A percentile compares a stretch with the other conserved stretches of the same genome.
phyloP scores from a whole-genome alignment of 2,797 vertebrate genomes.

The Enteromius paludinosus region DNA sequence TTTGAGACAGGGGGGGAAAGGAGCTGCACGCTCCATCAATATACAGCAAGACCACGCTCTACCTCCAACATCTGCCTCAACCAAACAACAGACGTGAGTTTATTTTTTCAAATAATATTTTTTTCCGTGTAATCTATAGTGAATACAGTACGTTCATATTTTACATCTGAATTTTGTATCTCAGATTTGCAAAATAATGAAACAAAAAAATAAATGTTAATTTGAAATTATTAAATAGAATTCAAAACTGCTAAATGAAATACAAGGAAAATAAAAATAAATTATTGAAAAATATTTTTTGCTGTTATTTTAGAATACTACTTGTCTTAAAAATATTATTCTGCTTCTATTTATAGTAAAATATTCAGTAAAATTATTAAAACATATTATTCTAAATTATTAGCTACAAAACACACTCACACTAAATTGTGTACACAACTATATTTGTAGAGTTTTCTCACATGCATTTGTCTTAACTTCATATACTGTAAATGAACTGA shows the following conservation, averaged over 20 bases:
- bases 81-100: slow-evolving; percentile 16
- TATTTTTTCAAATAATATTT: slow-evolving; percentile 7
- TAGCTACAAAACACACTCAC: background rate
- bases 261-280: background rate
- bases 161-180: background rate
- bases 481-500: background rate
- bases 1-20: background rate
- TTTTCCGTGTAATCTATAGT: background rate
- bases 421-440: background rate
- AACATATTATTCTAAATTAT: background rate
- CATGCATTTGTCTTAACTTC: background rate
- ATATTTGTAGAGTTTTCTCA: background rate
- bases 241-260: background rate
- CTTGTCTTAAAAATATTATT: background rate
- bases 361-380: background rate
- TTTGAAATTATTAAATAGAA: background rate
- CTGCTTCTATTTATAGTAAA: background rate
- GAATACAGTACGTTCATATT: background rate
- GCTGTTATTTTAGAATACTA: background rate
- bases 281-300: background rate
- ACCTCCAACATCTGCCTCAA: slow-evolving; percentile 19
- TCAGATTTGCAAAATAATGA: background rate
- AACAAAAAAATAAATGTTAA: background rate
- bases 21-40: background rate
- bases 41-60: background rate